Conservation (phyloP, 2,797 vertebrate species). For the Lutjanus argentimaculatus region DNA sequence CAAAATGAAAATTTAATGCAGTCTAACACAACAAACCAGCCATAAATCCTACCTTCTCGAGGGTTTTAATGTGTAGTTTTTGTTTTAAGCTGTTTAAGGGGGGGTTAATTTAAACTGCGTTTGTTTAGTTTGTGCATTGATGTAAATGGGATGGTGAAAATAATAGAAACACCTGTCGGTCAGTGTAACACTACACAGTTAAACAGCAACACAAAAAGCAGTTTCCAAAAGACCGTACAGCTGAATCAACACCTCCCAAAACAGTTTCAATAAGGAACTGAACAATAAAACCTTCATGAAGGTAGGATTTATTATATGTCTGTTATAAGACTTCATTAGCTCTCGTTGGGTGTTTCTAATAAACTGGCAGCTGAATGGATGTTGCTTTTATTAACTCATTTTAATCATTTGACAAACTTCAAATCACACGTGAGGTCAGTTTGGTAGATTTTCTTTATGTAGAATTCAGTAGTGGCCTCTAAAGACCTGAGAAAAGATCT, state of each 20-base stretch:
- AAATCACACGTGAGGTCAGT: background rate
- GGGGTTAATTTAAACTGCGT: too few species aligned
- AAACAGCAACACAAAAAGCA: background rate
- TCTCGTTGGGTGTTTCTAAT: background rate
- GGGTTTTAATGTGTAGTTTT: background rate
- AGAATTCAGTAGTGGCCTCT: background rate
- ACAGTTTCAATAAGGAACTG: background rate
- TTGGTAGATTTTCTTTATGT: background rate
- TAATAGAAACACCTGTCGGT: background rate
- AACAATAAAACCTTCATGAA: too few species aligned
- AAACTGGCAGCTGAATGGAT: background rate
- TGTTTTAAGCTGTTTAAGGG: too few species aligned
- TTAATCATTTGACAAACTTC: background rate
- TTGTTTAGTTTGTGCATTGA: background rate
- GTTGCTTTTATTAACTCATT: background rate
- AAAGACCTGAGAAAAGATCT: background rate
- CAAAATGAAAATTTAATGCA: background rate
- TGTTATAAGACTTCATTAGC: background rate
- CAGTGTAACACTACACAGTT: background rate
- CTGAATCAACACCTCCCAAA: background rate
- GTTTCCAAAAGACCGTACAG: background rate
- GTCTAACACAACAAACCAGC: background rate
- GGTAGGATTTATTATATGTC: background rate
- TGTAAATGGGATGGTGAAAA: background rate
- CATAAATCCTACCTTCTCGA: background rate